Evolutionary conservation across 2,113 vertebrate genomes (phyloP).

Genomic region (Jacana jacana): DNA sequence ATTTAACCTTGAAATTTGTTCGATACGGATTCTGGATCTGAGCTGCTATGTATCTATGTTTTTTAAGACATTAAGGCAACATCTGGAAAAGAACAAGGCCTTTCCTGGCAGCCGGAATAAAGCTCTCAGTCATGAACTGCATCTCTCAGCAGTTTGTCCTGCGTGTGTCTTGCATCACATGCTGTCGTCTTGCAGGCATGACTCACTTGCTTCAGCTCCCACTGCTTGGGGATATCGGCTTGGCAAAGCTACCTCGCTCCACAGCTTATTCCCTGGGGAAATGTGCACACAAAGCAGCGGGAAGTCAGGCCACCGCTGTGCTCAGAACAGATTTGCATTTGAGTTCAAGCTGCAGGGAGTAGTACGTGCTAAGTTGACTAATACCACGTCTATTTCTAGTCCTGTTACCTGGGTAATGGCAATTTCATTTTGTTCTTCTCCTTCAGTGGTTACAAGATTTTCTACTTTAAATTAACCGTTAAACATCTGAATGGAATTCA

Average conservation of each 20-base stretch:
- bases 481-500: not conserved
- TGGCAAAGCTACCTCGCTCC: not conserved
- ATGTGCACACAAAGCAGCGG: constrained; percentile 16
- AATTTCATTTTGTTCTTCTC: constrained; percentile 16
- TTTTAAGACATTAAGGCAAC: not conserved
- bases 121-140: not conserved
- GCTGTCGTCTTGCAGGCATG: constrained; percentile 36
- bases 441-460: not conserved
- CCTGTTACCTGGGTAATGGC: constrained; percentile 55
- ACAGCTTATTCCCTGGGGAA: constrained; percentile 14
- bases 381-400: constrained; percentile 12
- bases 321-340: constrained; percentile 54
- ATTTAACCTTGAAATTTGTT: not conserved
- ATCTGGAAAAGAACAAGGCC: not conserved
- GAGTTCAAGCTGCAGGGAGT: not conserved
- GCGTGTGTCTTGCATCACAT: constrained; percentile 14
- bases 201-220: constrained; percentile 54
- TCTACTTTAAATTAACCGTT: not conserved
- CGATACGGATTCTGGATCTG: not conserved
- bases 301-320: constrained; percentile 14
- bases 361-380: not conserved
- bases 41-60: not conserved
- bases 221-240: not conserved
- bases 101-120: not conserved
- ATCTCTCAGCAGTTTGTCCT: constrained; percentile 31